Evolutionary conservation across 2,113 vertebrate species (phyloP), one percentile per base, ranked within the genome.

Genomic region (Bambusicola thoracicus): DNA sequence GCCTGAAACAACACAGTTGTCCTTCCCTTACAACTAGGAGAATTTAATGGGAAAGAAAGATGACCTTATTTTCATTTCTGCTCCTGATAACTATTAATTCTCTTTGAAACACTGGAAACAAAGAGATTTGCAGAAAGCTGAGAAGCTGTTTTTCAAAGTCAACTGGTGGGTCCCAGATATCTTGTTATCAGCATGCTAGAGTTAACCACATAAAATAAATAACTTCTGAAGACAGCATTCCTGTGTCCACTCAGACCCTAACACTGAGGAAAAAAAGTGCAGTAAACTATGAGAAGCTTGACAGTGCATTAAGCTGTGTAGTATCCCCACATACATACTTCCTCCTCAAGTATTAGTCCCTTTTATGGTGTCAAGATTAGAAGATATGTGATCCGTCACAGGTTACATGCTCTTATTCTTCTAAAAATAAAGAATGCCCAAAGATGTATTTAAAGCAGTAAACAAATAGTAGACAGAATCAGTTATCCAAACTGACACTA

Each of bases 251-350:
- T 73, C 48, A 68, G 32, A 74, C 10, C 10, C 36, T 15, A 74
- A 20, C 38, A 68, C 36, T 34, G 41, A 69, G 36, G 58, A 41
- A 3, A 36, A 3, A 36, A 69, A 75, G 30, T 65, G 22, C 13
- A 44, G 27, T 53, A 77, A 66, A 44, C 40, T 66, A 43, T 49
- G 18, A 32, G 51, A 43, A 41, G 25, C 4, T 8, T 58, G 32
- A 13, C 22, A 19, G 18, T n/a, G 34, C 32, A 34, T 32, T 12
- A 75, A 27, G 24, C 24, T 13, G 3, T 29, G 12, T 21, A 21
- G 29, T 53, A 55, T 30, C 3, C 5, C 10, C 6, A 8, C 22
- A 20, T 0, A 2, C 11, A 34, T 11, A 40, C n/a, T 44, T 38
- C 10, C 5, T 72, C 6, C 38, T 69, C 49, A 65, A 12, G 6